phyloP scores from a whole-genome alignment of 2,888 invertebrate genomes.

The Ephialtes manifestator region DNA sequence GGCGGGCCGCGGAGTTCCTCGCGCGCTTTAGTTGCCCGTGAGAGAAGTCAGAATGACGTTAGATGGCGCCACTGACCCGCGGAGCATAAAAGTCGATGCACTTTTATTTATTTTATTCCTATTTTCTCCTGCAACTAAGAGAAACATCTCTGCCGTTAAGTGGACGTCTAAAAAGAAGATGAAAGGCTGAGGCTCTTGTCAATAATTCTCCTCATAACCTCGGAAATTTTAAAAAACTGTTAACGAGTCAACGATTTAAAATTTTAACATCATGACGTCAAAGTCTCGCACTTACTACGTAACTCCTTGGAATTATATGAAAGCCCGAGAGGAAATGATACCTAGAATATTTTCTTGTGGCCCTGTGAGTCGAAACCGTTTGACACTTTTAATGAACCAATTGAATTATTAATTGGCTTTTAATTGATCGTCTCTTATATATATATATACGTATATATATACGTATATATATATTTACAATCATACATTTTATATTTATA shows the following conservation, averaged over 20 bases:
- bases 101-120: constrained; percentile 52
- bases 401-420: constrained; percentile 40
- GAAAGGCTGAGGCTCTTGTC: neutral
- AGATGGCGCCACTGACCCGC: constrained; percentile 63
- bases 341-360: constrained; percentile 64
- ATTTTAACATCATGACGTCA: constrained; percentile 56
- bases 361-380: constrained; percentile 39
- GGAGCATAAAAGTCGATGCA: constrained; percentile 48
- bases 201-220: constrained; percentile 29
- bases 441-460: no score
- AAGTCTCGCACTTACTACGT: constrained; percentile 75
- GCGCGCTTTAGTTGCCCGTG: constrained; percentile 33
- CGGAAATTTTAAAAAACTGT: constrained; percentile 46
- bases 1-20: constrained; percentile 20
- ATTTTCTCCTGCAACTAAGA: constrained; percentile 12
- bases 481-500: no score
- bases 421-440: constrained; percentile 7
- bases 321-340: constrained; percentile 69
- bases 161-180: neutral
- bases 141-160: neutral
- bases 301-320: constrained; percentile 77
- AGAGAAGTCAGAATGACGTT: constrained; percentile 45
- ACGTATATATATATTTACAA: no score
- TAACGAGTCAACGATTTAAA: neutral
- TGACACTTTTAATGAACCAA: neutral